Evolutionary conservation across 2,888 invertebrate genomes (phyloP).

Genomic region (Vandiemenella viatica): DNA sequence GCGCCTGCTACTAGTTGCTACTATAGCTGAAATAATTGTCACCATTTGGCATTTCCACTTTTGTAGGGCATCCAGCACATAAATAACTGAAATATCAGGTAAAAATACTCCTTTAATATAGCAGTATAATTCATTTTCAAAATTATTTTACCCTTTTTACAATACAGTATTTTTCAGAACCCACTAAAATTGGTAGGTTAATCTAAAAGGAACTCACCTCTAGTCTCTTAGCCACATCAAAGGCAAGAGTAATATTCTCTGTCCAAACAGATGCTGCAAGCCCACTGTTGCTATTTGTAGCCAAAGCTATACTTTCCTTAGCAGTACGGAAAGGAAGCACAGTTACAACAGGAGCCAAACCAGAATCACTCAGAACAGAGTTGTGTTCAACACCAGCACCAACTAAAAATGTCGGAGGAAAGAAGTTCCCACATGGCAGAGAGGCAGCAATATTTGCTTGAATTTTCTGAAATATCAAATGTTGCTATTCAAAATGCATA

Average conservation of each 20-base stretch:
- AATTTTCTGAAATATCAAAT: slow-evolving; percentile 4
- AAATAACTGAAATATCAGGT: too few species aligned
- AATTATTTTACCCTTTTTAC: too few species aligned
- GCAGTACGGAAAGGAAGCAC: slow-evolving; percentile 36
- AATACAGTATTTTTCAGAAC: too few species aligned
- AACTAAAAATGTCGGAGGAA: slow-evolving; percentile 29
- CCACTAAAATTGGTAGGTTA: too few species aligned
- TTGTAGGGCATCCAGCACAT: too few species aligned
- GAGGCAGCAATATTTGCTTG: slow-evolving; percentile 1
- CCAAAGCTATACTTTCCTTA: slow-evolving; percentile 37
- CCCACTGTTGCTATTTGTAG: slow-evolving; percentile 36
- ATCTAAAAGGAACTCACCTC: too few species aligned
- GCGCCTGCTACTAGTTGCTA: too few species aligned
- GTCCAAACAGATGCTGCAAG: slow-evolving; percentile 39
- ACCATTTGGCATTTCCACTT: too few species aligned
- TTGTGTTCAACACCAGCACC: slow-evolving; percentile 27
- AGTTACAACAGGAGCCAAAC: slow-evolving; percentile 31
- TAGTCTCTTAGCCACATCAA: slow-evolving; percentile 35
- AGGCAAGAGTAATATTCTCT: slow-evolving; percentile 35
- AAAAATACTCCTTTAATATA: too few species aligned
- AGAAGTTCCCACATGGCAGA: slow-evolving; percentile 22
- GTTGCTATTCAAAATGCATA: too few species aligned
- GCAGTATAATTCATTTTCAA: too few species aligned
- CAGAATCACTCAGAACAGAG: slow-evolving; percentile 27
- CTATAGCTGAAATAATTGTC: too few species aligned